Conservation (phyloP, 2,113 vertebrate genomes). For the Gymnogyps californianus region DNA sequence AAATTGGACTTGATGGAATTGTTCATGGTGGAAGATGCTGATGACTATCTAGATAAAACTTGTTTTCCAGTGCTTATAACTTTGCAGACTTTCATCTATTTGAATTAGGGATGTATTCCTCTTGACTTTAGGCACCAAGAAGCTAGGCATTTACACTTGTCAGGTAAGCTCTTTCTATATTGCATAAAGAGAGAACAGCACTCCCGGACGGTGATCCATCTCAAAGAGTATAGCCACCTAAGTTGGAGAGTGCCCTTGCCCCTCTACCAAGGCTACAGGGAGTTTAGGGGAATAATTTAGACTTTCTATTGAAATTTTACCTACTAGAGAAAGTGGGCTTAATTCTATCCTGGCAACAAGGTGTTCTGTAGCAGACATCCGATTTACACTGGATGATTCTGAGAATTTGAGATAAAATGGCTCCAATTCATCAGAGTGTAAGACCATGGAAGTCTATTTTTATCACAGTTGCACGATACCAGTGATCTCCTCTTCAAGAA, state of each 20-base stretch:
- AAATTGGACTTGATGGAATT: neutral
- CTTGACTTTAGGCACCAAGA: neutral
- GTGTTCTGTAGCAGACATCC: neutral
- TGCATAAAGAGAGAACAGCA: neutral
- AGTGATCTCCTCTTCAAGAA: neutral
- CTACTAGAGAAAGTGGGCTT: neutral
- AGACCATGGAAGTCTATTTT: neutral
- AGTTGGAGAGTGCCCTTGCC: too few relatives aligned
- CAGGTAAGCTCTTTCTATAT: neutral
- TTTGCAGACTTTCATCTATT: neutral
- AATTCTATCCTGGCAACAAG: neutral
- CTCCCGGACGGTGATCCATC: neutral
- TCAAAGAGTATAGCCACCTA: neutral
- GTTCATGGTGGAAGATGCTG: neutral
- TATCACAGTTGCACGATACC: neutral
- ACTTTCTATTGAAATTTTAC: neutral
- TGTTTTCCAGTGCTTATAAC: neutral
- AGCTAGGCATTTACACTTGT: neutral
- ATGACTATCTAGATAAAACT: neutral
- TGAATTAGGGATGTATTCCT: neutral
- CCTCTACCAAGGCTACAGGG: neutral
- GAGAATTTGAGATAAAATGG: neutral
- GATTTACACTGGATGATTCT: neutral
- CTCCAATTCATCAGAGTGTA: neutral
- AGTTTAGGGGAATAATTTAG: neutral